Evolutionary conservation across 64 coral and sea anemone species (phyloP).

Genomic region (Stichodactyla helianthus): DNA sequence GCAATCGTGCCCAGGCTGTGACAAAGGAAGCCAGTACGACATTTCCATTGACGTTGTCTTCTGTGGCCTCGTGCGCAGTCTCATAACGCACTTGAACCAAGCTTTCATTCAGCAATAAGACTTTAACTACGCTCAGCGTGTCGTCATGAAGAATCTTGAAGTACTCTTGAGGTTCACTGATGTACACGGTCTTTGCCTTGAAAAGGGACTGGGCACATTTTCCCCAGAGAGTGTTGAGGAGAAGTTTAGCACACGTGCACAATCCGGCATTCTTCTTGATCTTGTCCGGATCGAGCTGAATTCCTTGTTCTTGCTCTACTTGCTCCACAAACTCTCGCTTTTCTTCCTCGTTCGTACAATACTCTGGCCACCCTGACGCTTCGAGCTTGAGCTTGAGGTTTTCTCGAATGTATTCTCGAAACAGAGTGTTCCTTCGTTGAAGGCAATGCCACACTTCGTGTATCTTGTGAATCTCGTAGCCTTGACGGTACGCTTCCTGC

Average conservation of each 20-base stretch:
- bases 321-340: slow-evolving; percentile 5
- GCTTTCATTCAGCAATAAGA: not conserved
- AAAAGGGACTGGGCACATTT: slow-evolving; percentile 24
- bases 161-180: slow-evolving; percentile 6
- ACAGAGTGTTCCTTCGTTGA: not conserved
- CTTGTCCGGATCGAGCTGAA: slow-evolving; percentile 19
- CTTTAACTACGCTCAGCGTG: not conserved
- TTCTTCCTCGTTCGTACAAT: slow-evolving; percentile 15
- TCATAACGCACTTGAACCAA: not conserved
- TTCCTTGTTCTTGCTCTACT: slow-evolving; percentile 13
- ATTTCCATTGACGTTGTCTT: slow-evolving; percentile 26
- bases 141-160: not conserved
- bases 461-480: too few species aligned
- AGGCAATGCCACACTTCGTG: too few species aligned
- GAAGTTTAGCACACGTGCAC: slow-evolving; percentile 26
- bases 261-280: slow-evolving; percentile 28
- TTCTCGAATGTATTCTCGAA: not conserved
- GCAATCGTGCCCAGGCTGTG: slow-evolving; percentile 7
- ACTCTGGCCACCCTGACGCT: not conserved
- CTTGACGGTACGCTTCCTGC: too few species aligned
- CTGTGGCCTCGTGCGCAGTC: not conserved
- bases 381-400: not conserved
- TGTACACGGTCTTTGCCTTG: not conserved
- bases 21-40: slow-evolving; percentile 14
- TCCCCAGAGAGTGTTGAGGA: slow-evolving; percentile 40